Conservation (phyloP, 2,888 invertebrate species). For the Dynastes maya region DNA sequence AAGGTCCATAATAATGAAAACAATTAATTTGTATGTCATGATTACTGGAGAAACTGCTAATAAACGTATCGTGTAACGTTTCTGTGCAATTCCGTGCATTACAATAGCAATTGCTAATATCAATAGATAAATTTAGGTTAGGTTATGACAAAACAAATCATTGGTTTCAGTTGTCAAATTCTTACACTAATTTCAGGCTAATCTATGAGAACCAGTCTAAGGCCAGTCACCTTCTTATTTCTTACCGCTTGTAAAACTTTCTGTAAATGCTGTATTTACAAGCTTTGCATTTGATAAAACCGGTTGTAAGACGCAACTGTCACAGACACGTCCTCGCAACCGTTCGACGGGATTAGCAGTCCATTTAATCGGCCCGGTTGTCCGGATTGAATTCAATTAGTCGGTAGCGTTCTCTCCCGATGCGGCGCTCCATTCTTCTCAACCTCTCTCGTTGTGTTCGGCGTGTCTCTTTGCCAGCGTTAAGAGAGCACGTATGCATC, state of each 20-base stretch:
- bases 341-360: slow-evolving; percentile 33
- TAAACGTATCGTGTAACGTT: too few species aligned
- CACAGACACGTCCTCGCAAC: slow-evolving; percentile 19
- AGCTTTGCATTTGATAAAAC: neutral
- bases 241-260: neutral
- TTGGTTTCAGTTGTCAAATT: too few species aligned
- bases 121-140: too few species aligned
- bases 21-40: too few species aligned
- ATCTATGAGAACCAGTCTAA: too few species aligned
- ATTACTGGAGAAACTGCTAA: too few species aligned
- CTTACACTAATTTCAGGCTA: too few species aligned
- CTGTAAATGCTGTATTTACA: neutral
- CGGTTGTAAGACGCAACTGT: slow-evolving; percentile 13
- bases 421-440: slow-evolving; percentile 7
- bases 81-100: too few species aligned
- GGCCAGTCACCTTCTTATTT: too few species aligned
- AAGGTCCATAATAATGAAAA: too few species aligned
- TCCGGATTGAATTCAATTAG: slow-evolving; percentile 43
- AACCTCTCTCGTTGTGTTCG: neutral
- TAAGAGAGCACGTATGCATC: neutral
- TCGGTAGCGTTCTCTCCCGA: slow-evolving; percentile 13
- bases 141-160: too few species aligned
- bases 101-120: too few species aligned
- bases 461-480: neutral
- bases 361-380: slow-evolving; percentile 33